Percentiles rank a stretch among this genome's conserved stretches.
phyloP scores from a whole-genome alignment of 2,113 vertebrate species.

The Prinia subflava region DNA sequence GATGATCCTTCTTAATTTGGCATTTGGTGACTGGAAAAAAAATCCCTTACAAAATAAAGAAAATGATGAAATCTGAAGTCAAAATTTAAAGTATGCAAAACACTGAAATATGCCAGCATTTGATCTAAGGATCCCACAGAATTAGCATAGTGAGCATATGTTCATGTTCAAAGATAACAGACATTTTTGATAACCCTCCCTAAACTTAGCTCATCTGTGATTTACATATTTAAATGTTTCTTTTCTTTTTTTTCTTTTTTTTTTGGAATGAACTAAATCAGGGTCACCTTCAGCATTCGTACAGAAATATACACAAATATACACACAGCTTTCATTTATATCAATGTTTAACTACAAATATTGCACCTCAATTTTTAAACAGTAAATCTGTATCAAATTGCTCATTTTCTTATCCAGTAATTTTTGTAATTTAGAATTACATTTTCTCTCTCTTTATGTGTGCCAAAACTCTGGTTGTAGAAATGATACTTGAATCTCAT shows the following conservation, averaged over 20 bases:
- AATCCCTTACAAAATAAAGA: not conserved
- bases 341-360: slow-evolving; percentile 2
- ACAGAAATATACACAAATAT: not conserved
- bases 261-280: not conserved
- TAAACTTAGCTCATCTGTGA: slow-evolving; percentile 9
- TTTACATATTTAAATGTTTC: slow-evolving; percentile 17
- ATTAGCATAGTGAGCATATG: slow-evolving; percentile 35
- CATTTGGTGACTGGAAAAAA: not conserved
- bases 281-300: not conserved
- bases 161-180: slow-evolving; percentile 31
- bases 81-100: not conserved
- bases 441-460: not conserved
- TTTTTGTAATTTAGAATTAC: not conserved
- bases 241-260: not conserved
- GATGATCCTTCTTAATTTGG: not conserved
- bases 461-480: not conserved
- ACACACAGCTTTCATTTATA: not conserved
- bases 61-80: not conserved
- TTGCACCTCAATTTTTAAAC: not conserved
- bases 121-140: not conserved
- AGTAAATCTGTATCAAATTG: not conserved
- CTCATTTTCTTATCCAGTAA: not conserved
- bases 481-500: not conserved
- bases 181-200: slow-evolving; percentile 24
- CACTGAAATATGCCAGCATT: not conserved